These are phyloP conservation scores for Aricia artaxerxes DNA, from an alignment of 2,888 invertebrate genomes.

Conservation along the genomic window DNA sequence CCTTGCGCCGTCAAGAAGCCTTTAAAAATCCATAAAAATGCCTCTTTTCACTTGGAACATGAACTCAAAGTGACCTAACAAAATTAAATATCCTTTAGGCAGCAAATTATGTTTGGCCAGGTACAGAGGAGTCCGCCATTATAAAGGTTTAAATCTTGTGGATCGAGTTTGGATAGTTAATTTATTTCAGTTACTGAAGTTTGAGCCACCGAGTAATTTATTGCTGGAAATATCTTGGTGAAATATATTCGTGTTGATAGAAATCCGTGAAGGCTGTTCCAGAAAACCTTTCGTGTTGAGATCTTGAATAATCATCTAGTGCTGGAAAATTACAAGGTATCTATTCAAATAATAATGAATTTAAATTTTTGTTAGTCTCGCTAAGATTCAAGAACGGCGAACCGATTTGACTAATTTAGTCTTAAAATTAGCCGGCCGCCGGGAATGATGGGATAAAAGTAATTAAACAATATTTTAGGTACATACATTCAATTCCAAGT, in stretches of 20 bases:
- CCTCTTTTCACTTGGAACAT: neutral
- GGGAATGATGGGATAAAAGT: too few species aligned
- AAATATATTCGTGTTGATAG: neutral
- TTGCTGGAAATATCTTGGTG: neutral
- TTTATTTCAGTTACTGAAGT: slow-evolving; percentile 27
- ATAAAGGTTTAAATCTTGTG: slow-evolving; percentile 25
- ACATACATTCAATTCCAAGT: too few species aligned
- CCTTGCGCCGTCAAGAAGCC: neutral
- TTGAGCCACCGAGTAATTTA: neutral
- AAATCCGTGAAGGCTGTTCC: neutral
- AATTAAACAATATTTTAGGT: too few species aligned
- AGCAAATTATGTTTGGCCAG: slow-evolving; percentile 24
- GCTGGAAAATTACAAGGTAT: too few species aligned
- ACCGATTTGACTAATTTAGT: too few species aligned
- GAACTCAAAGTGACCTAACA: neutral
- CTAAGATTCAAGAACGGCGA: too few species aligned
- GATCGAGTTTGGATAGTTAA: slow-evolving; percentile 26
- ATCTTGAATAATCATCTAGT: too few species aligned
- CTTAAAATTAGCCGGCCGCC: too few species aligned
- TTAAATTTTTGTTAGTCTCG: too few species aligned
- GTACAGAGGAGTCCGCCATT: slow-evolving; percentile 4
- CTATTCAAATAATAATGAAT: too few species aligned
- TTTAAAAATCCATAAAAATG: neutral
- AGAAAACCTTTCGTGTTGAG: too few species aligned
- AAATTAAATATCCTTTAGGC: slow-evolving; percentile 2